These are phyloP conservation scores for Pteropus rufus DNA, from an alignment of 2,797 vertebrate genomes.

Conservation along the genomic window DNA sequence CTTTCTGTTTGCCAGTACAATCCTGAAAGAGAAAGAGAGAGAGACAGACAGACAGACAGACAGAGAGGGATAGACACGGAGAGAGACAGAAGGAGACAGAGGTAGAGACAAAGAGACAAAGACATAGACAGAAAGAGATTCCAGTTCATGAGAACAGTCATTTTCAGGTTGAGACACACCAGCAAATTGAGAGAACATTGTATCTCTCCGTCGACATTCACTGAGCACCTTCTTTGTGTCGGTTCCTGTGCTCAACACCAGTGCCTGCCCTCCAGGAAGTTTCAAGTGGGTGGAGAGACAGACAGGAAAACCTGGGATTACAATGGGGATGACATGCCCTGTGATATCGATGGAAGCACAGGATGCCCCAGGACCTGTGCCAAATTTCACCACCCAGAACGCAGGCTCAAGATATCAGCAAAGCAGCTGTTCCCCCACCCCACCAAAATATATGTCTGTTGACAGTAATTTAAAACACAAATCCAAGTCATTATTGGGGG, in stretches of 20 bases:
- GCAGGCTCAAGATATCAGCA: not conserved
- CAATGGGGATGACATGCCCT: fast-evolving
- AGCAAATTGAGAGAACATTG: too few relatives aligned
- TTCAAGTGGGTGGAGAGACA: not conserved
- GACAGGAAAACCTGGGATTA: not conserved
- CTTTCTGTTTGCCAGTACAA: not conserved
- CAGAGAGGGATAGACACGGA: too few relatives aligned
- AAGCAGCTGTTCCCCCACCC: not conserved
- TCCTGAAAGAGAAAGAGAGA: not conserved
- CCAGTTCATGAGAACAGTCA: not conserved
- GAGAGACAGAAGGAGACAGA: not conserved
- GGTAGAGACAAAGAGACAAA: not conserved
- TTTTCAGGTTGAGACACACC: not conserved
- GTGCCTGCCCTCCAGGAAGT: not conserved
- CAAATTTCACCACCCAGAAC: not conserved
- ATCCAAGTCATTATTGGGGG: not conserved
- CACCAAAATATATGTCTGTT: not conserved
- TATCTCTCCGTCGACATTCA: not conserved
- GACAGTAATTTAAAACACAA: not conserved
- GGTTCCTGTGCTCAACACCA: too few relatives aligned
- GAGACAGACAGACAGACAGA: not conserved
- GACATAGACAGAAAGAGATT: not conserved
- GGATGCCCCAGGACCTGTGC: not conserved
- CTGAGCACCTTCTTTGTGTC: not conserved
- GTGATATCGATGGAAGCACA: not conserved